Base-by-base conservation (phyloP, 2,113 vertebrate genomes). In the Procavia capensis region DNA sequence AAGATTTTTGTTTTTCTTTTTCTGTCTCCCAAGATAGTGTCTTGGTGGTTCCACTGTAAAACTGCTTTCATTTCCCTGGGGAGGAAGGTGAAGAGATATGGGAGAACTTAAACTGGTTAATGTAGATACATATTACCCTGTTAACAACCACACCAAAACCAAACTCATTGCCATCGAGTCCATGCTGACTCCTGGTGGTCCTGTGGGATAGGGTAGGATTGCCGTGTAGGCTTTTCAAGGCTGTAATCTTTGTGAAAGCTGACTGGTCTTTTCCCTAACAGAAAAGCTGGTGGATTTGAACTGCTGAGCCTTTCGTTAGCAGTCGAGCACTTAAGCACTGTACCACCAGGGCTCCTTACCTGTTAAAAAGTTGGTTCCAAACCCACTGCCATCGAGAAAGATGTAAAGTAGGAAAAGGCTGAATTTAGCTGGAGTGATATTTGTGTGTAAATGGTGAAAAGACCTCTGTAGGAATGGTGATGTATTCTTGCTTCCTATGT, bases 51-150 rank as follows among this genome's bases (percentile, higher is more conserved):
- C 94, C 50, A 59, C 70, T 86, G 85, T 66, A 91, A 54, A 43
- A 47, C 39, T 89, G 72, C 36, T 87, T 97, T 96, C 80, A 88
- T 85, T 95, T 95, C 50, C 45, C 66, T 70, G 57, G 45, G 70
- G 61, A 9, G 7, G 22, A 39, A 5, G 39, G 36, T 36, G 81
- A 79, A 61, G n/a, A 47, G 50, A 34, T 43, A 20, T 11, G 34
- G 14, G 68, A 84, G 41, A 95, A 59, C 19, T 79, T 87, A 24
- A 11, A 11, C 16, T 50, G 68, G 95, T 97, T 97, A 96, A 96
- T 95, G 39, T 94, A 68, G 91, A 19, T 88, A 96, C 78, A 95
- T 83, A 97, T 97, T 95, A 97, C 96, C 95, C 50, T 54, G 50
- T 54, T 54, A 54, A 54, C 50, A 54, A 54, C 50, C 50, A 54